These are phyloP conservation scores for Tetragonisca angustula DNA, from an alignment of 2,888 invertebrate genomes.

Conservation along the genomic window DNA sequence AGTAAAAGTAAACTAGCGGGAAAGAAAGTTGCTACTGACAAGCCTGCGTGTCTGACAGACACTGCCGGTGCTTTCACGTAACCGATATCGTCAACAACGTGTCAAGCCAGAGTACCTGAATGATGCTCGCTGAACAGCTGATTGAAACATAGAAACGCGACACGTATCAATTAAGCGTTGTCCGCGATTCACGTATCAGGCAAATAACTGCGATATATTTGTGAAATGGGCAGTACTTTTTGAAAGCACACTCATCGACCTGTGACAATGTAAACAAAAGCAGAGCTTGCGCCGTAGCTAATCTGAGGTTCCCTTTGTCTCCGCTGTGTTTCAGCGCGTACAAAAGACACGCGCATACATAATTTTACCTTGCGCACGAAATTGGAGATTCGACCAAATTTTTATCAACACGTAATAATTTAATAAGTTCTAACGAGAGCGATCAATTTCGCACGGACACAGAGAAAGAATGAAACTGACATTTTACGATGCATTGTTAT, in stretches of 20 bases:
- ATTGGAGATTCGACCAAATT: too few species aligned
- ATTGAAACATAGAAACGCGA: slow-evolving; percentile 26
- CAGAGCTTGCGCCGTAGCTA: slow-evolving; percentile 33
- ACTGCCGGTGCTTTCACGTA: not conserved
- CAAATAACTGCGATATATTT: not conserved
- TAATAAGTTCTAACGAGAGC: too few species aligned
- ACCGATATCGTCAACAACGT: slow-evolving; percentile 2
- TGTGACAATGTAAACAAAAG: slow-evolving; percentile 40
- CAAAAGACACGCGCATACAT: not conserved
- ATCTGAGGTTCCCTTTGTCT: not conserved
- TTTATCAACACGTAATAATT: too few species aligned
- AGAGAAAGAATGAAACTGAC: not conserved
- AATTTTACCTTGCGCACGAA: too few species aligned
- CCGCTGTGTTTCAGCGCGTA: not conserved
- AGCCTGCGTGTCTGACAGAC: not conserved
- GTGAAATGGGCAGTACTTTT: slow-evolving; percentile 10
- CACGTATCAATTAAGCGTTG: not conserved
- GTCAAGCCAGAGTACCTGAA: not conserved
- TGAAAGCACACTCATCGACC: slow-evolving; percentile 1
- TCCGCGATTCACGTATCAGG: not conserved
- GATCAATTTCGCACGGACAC: too few species aligned
- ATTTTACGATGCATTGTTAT: not conserved
- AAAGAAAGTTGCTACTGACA: not conserved
- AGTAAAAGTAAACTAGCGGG: not conserved
- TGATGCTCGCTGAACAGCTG: slow-evolving; percentile 39